Conservation (phyloP, 1,140 invertebrate species). For the Dendrolimus kikuchii region DNA sequence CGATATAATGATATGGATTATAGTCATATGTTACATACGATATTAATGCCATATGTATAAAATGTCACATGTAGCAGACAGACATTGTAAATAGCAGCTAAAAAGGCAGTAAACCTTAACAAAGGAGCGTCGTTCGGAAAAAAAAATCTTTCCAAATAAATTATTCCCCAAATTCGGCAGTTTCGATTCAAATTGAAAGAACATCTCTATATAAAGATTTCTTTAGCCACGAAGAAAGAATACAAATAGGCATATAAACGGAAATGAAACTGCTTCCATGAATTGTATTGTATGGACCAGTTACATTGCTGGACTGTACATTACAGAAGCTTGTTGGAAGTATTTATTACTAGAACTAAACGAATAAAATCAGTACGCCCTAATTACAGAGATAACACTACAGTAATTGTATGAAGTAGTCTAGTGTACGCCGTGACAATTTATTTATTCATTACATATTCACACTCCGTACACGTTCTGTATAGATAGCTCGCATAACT, state of each 20-base stretch:
- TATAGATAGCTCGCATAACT: constrained; percentile 67
- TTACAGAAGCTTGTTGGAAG: constrained; percentile 30
- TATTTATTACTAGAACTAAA: constrained; percentile 17
- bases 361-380: background rate
- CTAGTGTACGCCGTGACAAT: no score
- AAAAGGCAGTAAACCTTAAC: constrained; percentile 29
- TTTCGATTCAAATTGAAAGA: constrained; percentile 66
- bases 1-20: no score
- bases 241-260: constrained; percentile 65
- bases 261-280: constrained; percentile 58
- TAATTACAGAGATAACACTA: no score
- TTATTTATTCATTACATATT: constrained; percentile 59
- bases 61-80: background rate
- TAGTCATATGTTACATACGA: no score
- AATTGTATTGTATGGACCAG: constrained; percentile 36
- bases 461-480: constrained; percentile 55
- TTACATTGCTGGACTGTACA: constrained; percentile 32
- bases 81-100: constrained; percentile 1
- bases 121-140: constrained; percentile 34
- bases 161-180: constrained; percentile 54
- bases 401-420: no score
- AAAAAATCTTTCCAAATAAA: constrained; percentile 52
- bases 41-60: no score
- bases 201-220: constrained; percentile 56
- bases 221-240: constrained; percentile 51